Evolutionary conservation across 2,113 vertebrate species (phyloP).

Genomic region (pig (Sus scrofa)): DNA sequence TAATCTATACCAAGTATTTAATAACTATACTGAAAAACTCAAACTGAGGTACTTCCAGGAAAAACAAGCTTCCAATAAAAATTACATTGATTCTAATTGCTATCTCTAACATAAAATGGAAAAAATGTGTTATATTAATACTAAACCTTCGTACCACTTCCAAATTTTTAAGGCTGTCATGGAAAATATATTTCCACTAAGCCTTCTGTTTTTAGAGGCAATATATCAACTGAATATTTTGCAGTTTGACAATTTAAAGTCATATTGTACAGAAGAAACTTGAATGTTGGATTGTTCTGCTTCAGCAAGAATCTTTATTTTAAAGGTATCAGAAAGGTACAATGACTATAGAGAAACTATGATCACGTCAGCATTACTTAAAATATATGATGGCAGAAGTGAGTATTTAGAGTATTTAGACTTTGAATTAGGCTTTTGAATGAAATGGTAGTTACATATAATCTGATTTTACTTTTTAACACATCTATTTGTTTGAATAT

Average conservation of each 20-base stretch:
- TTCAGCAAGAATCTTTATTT: slow-evolving; percentile 59
- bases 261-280: background rate
- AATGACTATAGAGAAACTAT: slow-evolving; percentile 45
- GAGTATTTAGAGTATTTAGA: slow-evolving; percentile 58
- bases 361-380: slow-evolving; percentile 67
- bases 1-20: slow-evolving; percentile 39
- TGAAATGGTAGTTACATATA: background rate
- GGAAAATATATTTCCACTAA: slow-evolving; percentile 68
- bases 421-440: slow-evolving; percentile 65
- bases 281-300: slow-evolving; percentile 7
- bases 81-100: slow-evolving; percentile 39
- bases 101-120: slow-evolving; percentile 5
- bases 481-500: slow-evolving; percentile 32
- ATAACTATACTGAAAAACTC: slow-evolving; percentile 64
- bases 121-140: slow-evolving; percentile 13
- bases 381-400: slow-evolving; percentile 55
- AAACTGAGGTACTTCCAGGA: slow-evolving; percentile 28
- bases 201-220: slow-evolving; percentile 53
- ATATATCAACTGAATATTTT: slow-evolving; percentile 60
- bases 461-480: slow-evolving; percentile 52
- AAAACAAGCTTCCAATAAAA: slow-evolving; percentile 65
- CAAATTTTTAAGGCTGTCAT: slow-evolving; percentile 50
- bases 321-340: slow-evolving; percentile 48
- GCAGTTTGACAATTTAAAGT: slow-evolving; percentile 58
- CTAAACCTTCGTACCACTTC: slow-evolving; percentile 46